phyloP scores from a whole-genome alignment of 2,888 invertebrate species.

The Myopa testacea region DNA sequence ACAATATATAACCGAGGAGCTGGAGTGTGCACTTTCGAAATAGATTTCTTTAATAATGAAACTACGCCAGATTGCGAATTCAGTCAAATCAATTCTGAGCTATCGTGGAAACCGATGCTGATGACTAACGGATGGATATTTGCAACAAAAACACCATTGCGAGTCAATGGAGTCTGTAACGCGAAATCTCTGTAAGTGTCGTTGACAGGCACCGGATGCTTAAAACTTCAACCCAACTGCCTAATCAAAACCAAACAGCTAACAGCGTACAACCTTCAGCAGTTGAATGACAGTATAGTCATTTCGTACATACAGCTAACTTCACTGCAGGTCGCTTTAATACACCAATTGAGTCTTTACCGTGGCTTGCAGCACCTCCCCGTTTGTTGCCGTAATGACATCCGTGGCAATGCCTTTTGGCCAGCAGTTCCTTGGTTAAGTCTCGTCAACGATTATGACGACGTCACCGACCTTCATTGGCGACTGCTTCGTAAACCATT shows the following conservation, averaged over 20 bases:
- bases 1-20: neutral
- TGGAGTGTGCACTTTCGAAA: neutral
- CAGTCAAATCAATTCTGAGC: no score
- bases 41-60: neutral
- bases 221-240: neutral
- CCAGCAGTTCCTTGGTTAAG: conserved; percentile 41
- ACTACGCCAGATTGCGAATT: neutral
- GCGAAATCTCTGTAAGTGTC: neutral
- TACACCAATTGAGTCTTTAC: no score
- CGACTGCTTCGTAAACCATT: conserved; percentile 40
- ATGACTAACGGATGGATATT: neutral
- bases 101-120: neutral
- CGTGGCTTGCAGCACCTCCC: neutral
- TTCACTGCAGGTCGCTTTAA: no score
- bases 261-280: neutral
- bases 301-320: neutral
- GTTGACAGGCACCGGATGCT: neutral
- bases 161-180: neutral
- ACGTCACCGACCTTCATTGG: conserved; percentile 41
- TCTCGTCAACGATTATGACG: conserved; percentile 41
- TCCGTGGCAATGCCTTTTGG: conserved; percentile 41
- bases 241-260: conserved; percentile 7
- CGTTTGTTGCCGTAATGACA: neutral
- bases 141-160: neutral
- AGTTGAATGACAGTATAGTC: neutral